A percentile compares a stretch with the other conserved stretches of the same genome.
These are phyloP conservation scores for Drosophila maculinotata DNA, from an alignment of 2,888 invertebrate species.

Conservation along the genomic window DNA sequence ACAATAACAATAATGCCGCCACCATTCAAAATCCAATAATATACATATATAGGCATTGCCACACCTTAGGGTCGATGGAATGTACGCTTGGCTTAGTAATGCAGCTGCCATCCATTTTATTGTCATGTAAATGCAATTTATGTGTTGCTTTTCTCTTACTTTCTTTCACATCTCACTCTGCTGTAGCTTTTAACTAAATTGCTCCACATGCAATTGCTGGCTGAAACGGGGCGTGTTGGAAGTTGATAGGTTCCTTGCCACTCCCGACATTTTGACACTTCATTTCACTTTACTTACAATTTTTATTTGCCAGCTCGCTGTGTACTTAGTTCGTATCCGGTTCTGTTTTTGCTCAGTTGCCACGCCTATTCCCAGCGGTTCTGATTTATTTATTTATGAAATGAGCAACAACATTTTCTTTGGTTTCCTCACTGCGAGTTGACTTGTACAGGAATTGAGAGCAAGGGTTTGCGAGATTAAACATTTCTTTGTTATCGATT, in stretches of 20 bases:
- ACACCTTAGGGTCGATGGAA: conserved; percentile 43
- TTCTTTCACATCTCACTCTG: conserved; percentile 17
- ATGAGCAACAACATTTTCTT: conserved; percentile 12
- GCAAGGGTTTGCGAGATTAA: neutral
- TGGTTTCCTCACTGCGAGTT: conserved; percentile 7
- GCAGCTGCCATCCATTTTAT: conserved; percentile 56
- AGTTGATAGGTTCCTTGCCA: conserved; percentile 29
- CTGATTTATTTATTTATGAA: conserved; percentile 47
- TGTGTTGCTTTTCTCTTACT: conserved; percentile 21
- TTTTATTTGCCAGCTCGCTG: conserved; percentile 27
- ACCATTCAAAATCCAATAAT: conserved; percentile 48
- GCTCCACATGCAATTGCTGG: conserved; percentile 54
- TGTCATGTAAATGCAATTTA: conserved; percentile 74
- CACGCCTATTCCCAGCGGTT: conserved; percentile 32
- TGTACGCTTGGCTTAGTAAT: conserved; percentile 32
- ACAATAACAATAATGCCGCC: conserved; percentile 52
- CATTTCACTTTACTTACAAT: conserved; percentile 60
- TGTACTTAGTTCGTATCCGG: conserved; percentile 8
- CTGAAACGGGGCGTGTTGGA: no score
- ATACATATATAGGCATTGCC: conserved; percentile 40
- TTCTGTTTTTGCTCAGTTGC: conserved; percentile 4
- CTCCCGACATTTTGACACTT: conserved; percentile 66
- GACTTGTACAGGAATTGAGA: conserved; percentile 10
- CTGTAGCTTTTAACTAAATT: conserved; percentile 65
- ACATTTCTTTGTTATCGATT: neutral